Evolutionary conservation across 2,797 vertebrate species (phyloP).

Genomic region (Gymnopithys bicolor): DNA sequence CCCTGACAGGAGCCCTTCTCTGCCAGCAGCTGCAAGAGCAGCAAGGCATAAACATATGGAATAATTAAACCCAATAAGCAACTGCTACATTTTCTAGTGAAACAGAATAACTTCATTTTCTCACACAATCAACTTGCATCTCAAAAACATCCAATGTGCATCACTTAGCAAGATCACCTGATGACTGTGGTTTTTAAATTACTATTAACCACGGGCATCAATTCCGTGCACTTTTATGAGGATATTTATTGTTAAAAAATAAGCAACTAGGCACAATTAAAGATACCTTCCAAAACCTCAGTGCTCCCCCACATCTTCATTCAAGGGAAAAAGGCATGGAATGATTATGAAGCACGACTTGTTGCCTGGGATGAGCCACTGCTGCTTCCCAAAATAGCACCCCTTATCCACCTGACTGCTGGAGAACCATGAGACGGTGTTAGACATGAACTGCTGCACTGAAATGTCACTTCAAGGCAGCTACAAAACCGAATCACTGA

Average conservation of each 20-base stretch:
- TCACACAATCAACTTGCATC: not conserved
- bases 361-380: not conserved
- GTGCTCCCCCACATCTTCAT: not conserved
- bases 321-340: not conserved
- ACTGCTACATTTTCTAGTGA: constrained; percentile 4
- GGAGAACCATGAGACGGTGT: not conserved
- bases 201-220: not conserved
- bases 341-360: not conserved
- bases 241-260: not conserved
- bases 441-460: not conserved
- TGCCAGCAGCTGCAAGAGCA: constrained; percentile 37
- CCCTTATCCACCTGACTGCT: not conserved
- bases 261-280: not conserved
- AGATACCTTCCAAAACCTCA: not conserved
- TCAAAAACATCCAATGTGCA: not conserved
- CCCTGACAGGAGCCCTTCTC: not conserved
- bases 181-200: not conserved
- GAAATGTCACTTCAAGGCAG: not conserved
- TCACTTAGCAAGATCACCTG: not conserved
- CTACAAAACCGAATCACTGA: not conserved
- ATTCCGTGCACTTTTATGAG: not conserved
- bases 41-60: not conserved
- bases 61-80: constrained; percentile 16
- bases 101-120: not conserved
- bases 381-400: not conserved